phyloP scores from a whole-genome alignment of 2,113 vertebrate species.

The Poecilia latipinna region DNA sequence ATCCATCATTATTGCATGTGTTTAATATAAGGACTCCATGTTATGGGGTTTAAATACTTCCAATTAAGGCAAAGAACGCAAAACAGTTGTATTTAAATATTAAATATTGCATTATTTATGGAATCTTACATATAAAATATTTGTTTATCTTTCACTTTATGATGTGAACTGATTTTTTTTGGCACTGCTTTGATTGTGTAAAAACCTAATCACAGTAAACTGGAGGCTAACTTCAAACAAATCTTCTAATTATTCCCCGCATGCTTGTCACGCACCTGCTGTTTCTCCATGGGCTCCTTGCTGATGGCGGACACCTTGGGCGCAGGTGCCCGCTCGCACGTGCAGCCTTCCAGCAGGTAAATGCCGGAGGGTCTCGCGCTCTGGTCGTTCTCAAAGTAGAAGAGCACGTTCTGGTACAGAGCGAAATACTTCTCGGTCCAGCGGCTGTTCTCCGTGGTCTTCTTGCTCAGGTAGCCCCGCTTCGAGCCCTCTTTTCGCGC shows the following conservation, averaged over 20 bases:
- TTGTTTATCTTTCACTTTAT: no score
- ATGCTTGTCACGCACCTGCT: slow-evolving; percentile 79
- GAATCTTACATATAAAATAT: no score
- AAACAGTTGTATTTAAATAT: no score
- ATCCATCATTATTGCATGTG: no score
- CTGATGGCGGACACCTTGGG: slow-evolving; percentile 79
- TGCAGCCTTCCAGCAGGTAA: slow-evolving; percentile 94
- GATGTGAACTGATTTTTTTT: no score
- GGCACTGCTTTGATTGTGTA: no score
- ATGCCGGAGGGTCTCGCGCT: slow-evolving; percentile 90
- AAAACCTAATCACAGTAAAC: no score
- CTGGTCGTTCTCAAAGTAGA: slow-evolving; percentile 95
- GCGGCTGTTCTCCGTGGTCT: slow-evolving; percentile 90
- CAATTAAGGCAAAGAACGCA: no score
- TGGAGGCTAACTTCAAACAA: no score
- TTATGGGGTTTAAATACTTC: no score
- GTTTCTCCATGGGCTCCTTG: slow-evolving; percentile 88
- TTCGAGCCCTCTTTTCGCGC: slow-evolving; percentile 93
- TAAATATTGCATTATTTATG: no score
- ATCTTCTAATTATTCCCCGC: background rate
- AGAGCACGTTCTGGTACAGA: slow-evolving; percentile 94
- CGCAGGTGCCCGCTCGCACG: slow-evolving; percentile 87
- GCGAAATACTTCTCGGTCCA: slow-evolving; percentile 96
- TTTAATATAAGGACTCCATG: no score
- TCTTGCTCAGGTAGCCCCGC: slow-evolving; percentile 91